A percentile compares a stretch with the other conserved stretches of the same genome.
Evolutionary conservation across 1,140 invertebrate species (phyloP).

Genomic region (Druon quercuslanigerum): DNA sequence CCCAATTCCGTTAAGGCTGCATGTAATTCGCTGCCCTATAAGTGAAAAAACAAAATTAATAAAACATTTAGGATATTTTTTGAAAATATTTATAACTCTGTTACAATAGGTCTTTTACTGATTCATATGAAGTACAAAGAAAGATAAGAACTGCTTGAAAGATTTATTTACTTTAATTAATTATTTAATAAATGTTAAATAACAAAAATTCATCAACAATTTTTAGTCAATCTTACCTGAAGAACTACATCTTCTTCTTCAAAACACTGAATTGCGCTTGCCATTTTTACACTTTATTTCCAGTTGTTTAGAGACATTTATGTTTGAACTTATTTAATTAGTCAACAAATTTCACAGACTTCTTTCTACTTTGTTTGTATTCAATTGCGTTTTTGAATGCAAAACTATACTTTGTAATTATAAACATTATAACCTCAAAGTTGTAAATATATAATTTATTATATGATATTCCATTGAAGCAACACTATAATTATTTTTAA

Average conservation of each 20-base stretch:
- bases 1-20: slow-evolving; percentile 61
- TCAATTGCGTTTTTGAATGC: too few species aligned
- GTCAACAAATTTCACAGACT: too few species aligned
- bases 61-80: slow-evolving; percentile 24
- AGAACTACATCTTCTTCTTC: slow-evolving; percentile 58
- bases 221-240: slow-evolving; percentile 49
- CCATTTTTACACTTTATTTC: background rate
- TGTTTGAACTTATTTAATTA: too few species aligned
- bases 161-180: background rate
- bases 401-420: too few species aligned
- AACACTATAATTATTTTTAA: too few species aligned
- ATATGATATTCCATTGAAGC: too few species aligned
- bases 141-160: background rate
- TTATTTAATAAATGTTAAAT: background rate
- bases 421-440: too few species aligned
- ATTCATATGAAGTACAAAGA: too few species aligned
- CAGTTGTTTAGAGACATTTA: too few species aligned
- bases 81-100: slow-evolving; percentile 20
- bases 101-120: background rate
- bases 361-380: too few species aligned
- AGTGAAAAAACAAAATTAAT: slow-evolving; percentile 29
- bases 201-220: background rate
- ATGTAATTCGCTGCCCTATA: slow-evolving; percentile 66
- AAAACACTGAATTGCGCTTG: background rate
- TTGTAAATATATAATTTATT: too few species aligned